These are phyloP conservation scores for Phenacoccus solenopsis DNA, from an alignment of 1,140 invertebrate genomes.

Conservation along the genomic window DNA sequence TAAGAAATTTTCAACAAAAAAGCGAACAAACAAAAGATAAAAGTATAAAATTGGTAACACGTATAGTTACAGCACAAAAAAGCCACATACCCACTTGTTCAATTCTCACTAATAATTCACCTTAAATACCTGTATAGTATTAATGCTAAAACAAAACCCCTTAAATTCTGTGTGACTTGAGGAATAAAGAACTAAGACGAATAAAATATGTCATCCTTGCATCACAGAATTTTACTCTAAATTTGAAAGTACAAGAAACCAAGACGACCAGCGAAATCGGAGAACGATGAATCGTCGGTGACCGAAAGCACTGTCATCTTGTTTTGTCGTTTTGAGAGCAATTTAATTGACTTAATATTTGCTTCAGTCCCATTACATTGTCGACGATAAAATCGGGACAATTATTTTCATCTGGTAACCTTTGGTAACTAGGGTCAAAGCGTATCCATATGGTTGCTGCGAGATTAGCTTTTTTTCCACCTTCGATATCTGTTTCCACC, in stretches of 20 bases:
- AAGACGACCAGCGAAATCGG: neutral
- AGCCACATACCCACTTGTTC: neutral
- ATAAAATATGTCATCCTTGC: neutral
- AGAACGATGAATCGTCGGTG: neutral
- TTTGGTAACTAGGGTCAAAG: constrained; percentile 15
- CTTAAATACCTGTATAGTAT: too few relatives aligned
- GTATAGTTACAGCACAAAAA: neutral
- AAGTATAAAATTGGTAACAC: neutral
- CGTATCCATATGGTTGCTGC: constrained; percentile 62
- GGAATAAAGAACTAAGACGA: too few relatives aligned
- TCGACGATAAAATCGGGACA: constrained; percentile 24
- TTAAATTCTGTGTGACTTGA: neutral
- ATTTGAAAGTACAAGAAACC: neutral
- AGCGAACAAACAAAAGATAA: neutral
- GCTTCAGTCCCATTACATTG: constrained; percentile 22
- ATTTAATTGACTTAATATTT: neutral
- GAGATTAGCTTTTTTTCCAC: constrained; percentile 58
- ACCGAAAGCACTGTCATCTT: neutral
- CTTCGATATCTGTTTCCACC: constrained; percentile 70
- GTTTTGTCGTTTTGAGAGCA: neutral
- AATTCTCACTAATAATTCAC: neutral
- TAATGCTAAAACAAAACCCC: neutral
- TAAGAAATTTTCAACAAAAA: too few relatives aligned
- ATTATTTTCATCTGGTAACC: neutral
- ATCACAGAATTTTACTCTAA: neutral